Evolutionary conservation across 2,113 vertebrate genomes (phyloP).

Genomic region (Argyrosomus japonicus): DNA sequence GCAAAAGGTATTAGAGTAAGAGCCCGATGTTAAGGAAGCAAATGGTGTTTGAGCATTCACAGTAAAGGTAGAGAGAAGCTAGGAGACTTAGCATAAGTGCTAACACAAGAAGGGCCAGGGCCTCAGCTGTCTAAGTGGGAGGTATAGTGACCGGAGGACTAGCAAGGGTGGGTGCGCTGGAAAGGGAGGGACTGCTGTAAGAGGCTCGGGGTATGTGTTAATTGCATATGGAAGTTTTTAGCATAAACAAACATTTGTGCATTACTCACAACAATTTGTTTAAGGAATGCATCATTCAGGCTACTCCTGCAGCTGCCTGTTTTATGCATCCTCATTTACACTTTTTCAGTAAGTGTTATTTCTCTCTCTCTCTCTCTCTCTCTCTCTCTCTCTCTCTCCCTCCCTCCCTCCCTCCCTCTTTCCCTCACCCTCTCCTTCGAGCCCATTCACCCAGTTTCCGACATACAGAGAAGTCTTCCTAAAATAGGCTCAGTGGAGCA

Average conservation of each 20-base stretch:
- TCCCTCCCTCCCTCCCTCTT: background rate
- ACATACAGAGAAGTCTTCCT: constrained; percentile 56
- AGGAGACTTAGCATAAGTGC: constrained; percentile 63
- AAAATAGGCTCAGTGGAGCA: constrained; percentile 69
- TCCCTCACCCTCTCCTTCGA: constrained; percentile 20
- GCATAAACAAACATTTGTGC: constrained; percentile 59
- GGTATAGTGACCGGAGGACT: constrained; percentile 66
- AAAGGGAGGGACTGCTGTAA: constrained; percentile 59
- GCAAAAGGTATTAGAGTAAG: constrained; percentile 42
- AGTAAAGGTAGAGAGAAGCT: constrained; percentile 40
- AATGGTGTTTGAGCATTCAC: constrained; percentile 32
- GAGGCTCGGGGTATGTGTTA: constrained; percentile 56
- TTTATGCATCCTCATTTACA: constrained; percentile 60
- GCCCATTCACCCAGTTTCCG: constrained; percentile 64
- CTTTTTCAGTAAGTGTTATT: constrained; percentile 35
- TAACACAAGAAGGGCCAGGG: constrained; percentile 61
- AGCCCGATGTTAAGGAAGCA: constrained; percentile 20
- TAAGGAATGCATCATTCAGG: constrained; percentile 49
- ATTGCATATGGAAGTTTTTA: constrained; percentile 72
- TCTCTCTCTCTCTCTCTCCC: background rate
- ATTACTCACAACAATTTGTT: constrained; percentile 65
- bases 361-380: background rate
- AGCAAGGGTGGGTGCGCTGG: constrained; percentile 53
- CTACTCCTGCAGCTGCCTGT: constrained; percentile 50
- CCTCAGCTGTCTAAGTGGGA: constrained; percentile 70